phyloP scores from a whole-genome alignment of 1,140 invertebrate genomes.

The Danaus melanippus region DNA sequence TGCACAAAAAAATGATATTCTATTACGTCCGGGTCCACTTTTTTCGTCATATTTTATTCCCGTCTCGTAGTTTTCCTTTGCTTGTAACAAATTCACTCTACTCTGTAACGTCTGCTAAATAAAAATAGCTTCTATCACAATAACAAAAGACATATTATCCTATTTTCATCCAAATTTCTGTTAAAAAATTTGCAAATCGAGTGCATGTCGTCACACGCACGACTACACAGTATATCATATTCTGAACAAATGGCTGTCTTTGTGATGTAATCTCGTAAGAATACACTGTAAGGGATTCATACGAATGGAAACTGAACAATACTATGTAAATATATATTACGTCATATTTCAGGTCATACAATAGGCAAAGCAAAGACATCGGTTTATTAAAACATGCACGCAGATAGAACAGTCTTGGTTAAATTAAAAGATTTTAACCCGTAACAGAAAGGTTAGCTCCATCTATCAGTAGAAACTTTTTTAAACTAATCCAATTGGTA shows the following conservation, averaged over 20 bases:
- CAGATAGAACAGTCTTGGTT: too few species aligned
- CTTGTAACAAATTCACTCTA: constrained; percentile 17
- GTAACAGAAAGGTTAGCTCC: too few species aligned
- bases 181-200: constrained; percentile 17
- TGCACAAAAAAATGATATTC: constrained; percentile 66
- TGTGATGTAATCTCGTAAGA: constrained; percentile 56
- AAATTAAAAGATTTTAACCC: too few species aligned
- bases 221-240: constrained; percentile 59
- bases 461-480: too few species aligned
- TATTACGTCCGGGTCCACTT: constrained; percentile 61
- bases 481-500: too few species aligned
- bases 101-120: constrained; percentile 8
- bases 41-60: constrained; percentile 63
- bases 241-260: constrained; percentile 57
- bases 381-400: too few species aligned
- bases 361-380: too few species aligned
- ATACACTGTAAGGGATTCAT: constrained; percentile 20
- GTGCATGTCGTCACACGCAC: constrained; percentile 54
- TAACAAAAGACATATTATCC: background rate
- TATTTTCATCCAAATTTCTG: constrained; percentile 4
- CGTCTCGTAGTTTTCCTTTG: constrained; percentile 46
- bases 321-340: background rate
- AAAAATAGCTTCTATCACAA: background rate
- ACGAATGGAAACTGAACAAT: constrained; percentile 5
- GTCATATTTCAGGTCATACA: too few species aligned